phyloP scores from a whole-genome alignment of 2,113 vertebrate genomes.

The Corydoras sp. region DNA sequence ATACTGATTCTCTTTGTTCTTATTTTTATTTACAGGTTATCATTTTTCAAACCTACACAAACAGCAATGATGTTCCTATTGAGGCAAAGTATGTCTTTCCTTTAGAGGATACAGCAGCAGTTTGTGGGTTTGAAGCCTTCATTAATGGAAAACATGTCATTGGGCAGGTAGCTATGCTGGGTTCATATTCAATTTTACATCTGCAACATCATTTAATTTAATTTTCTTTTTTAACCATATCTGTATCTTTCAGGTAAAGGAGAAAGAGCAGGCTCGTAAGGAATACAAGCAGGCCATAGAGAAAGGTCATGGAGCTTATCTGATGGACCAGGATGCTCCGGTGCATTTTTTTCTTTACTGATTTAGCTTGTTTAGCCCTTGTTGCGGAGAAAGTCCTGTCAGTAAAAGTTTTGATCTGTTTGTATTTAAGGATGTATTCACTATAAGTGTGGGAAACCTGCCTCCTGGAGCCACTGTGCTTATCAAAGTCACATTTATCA shows the following conservation, averaged over 20 bases:
- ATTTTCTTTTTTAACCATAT: slow-evolving; percentile 1
- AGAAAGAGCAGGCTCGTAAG: slow-evolving; percentile 71
- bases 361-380: background rate
- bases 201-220: background rate
- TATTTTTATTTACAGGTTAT: slow-evolving; percentile 61
- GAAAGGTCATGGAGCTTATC: slow-evolving; percentile 76
- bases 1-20: background rate
- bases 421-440: slow-evolving; percentile 74
- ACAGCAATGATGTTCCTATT: slow-evolving; percentile 65
- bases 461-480: slow-evolving; percentile 71
- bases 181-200: background rate
- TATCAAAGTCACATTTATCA: slow-evolving; percentile 82
- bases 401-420: slow-evolving; percentile 3
- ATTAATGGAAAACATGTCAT: slow-evolving; percentile 82
- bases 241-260: slow-evolving; percentile 71
- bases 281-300: slow-evolving; percentile 73
- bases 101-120: slow-evolving; percentile 76
- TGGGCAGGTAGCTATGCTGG: slow-evolving; percentile 67
- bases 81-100: slow-evolving; percentile 87
- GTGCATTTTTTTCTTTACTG: slow-evolving; percentile 52
- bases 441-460: slow-evolving; percentile 81
- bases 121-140: slow-evolving; percentile 87
- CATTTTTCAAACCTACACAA: slow-evolving; percentile 82
- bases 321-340: slow-evolving; percentile 81
- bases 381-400: background rate